Evolutionary conservation across 1,140 invertebrate genomes (phyloP).

Genomic region (Radopholus similis): DNA sequence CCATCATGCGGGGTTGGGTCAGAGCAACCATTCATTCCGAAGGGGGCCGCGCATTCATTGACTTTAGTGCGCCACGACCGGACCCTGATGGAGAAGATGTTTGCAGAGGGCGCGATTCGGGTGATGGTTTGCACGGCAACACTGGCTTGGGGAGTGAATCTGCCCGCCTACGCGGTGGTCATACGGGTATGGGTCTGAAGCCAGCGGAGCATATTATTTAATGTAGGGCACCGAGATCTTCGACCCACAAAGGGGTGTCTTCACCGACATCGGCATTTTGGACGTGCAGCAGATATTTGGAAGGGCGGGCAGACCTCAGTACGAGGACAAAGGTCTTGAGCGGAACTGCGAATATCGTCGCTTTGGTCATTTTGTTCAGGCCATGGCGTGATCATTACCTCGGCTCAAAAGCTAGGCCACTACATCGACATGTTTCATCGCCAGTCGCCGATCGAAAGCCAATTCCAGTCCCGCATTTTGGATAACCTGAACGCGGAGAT

Average conservation of each 20-base stretch:
- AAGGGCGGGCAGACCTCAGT: constrained; percentile 82
- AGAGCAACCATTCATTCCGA: constrained; percentile 73
- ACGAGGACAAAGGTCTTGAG: constrained; percentile 66
- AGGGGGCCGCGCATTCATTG: constrained; percentile 38
- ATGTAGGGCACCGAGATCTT: constrained; percentile 85
- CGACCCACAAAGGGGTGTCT: constrained; percentile 86
- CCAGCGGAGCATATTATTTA: constrained; percentile 61
- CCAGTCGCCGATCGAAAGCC: constrained; percentile 95
- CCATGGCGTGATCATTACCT: constrained; percentile 90
- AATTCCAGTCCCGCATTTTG: constrained; percentile 81
- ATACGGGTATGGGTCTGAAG: constrained; percentile 71
- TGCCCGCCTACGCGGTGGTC: constrained; percentile 87
- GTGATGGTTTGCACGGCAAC: constrained; percentile 95
- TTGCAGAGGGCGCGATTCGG: constrained; percentile 80
- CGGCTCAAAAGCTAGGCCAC: constrained; percentile 83
- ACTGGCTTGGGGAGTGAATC: constrained; percentile 96
- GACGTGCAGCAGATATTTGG: constrained; percentile 99
- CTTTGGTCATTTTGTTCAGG: constrained; percentile 67
- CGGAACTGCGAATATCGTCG: not conserved
- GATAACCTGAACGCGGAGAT: constrained; percentile 98
- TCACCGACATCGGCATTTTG: constrained; percentile 89
- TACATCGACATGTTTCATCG: constrained; percentile 90
- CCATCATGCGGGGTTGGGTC: constrained; percentile 87
- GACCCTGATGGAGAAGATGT: constrained; percentile 79
- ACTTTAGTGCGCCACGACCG: constrained; percentile 40